phyloP scores from a whole-genome alignment of 2,797 vertebrate genomes.

The Craterocephalus amniculus region DNA sequence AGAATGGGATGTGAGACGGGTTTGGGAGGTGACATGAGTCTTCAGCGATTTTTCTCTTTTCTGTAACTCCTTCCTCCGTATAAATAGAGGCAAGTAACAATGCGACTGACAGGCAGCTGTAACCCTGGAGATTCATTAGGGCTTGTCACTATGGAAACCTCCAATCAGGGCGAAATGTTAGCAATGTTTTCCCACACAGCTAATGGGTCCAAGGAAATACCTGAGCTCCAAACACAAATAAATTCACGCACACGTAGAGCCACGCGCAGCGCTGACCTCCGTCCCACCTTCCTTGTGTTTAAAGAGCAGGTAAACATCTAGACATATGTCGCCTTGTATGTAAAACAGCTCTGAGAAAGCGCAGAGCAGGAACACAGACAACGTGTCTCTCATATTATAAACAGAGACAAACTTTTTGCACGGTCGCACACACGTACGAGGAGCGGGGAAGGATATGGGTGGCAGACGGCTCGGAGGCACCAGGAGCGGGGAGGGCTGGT shows the following conservation, averaged over 20 bases:
- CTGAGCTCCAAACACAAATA: slow-evolving; percentile 50
- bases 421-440: slow-evolving; percentile 15
- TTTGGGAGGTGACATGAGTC: slow-evolving; percentile 52
- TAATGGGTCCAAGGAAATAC: slow-evolving; percentile 74
- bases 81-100: slow-evolving; percentile 73
- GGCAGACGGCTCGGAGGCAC: slow-evolving; percentile 94
- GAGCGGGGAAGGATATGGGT: slow-evolving; percentile 92
- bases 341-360: slow-evolving; percentile 60
- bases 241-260: slow-evolving; percentile 31
- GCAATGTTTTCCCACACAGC: slow-evolving; percentile 54
- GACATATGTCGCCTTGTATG: slow-evolving; percentile 30
- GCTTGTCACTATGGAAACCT: slow-evolving; percentile 80
- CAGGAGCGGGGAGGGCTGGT: slow-evolving; percentile 94
- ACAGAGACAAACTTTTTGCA: slow-evolving; percentile 26
- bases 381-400: slow-evolving; percentile 32
- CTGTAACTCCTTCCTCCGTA: slow-evolving; percentile 65
- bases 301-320: slow-evolving; percentile 67
- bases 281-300: slow-evolving; percentile 59
- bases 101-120: slow-evolving; percentile 73
- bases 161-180: slow-evolving; percentile 71
- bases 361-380: slow-evolving; percentile 68
- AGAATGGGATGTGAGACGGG: slow-evolving; percentile 50
- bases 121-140: slow-evolving; percentile 83
- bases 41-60: slow-evolving; percentile 54
- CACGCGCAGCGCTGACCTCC: slow-evolving; percentile 41